phyloP scores from a whole-genome alignment of 1,140 invertebrate genomes.

The Macrosteles quadrilineatus region DNA sequence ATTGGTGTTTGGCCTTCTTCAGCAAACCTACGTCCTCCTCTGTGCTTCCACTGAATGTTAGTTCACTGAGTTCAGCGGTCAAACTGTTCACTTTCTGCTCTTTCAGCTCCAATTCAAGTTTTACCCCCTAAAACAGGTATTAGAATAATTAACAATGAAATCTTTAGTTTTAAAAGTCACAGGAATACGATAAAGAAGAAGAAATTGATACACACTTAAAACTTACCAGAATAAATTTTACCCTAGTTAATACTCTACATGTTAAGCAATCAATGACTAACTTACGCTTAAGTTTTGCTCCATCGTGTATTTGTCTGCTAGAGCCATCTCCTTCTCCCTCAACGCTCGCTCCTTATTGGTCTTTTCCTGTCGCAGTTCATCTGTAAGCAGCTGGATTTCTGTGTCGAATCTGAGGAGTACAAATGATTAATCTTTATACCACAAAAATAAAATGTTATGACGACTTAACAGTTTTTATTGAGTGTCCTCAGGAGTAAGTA shows the following conservation, averaged over 20 bases:
- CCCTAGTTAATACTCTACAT: too few relatives aligned
- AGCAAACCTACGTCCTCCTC: conserved; percentile 84
- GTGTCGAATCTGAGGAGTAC: conserved; percentile 83
- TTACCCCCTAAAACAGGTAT: conserved; percentile 64
- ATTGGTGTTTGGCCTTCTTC: conserved; percentile 80
- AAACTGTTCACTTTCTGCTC: conserved; percentile 78
- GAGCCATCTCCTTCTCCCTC: conserved; percentile 78
- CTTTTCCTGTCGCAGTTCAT: conserved; percentile 80
- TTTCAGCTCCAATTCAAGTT: conserved; percentile 83
- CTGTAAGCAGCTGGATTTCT: conserved; percentile 80
- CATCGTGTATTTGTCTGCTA: conserved; percentile 81
- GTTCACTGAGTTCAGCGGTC: conserved; percentile 81
- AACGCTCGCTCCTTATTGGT: conserved; percentile 74
- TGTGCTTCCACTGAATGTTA: conserved; percentile 76
- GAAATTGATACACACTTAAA: too few relatives aligned
- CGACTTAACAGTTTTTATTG: too few relatives aligned
- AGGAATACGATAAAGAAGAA: too few relatives aligned
- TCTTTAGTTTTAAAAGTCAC: too few relatives aligned
- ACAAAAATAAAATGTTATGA: too few relatives aligned
- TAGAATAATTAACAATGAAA: conserved; percentile 11
- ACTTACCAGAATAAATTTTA: too few relatives aligned
- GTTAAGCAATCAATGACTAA: too few relatives aligned
- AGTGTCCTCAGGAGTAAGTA: too few relatives aligned
- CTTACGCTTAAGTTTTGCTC: conserved; percentile 85
- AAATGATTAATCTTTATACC: too few relatives aligned